A percentile compares a stretch with the other conserved stretches of the same genome.
phyloP scores from a whole-genome alignment of 1,140 invertebrate species.

The Orchesella cincta region DNA sequence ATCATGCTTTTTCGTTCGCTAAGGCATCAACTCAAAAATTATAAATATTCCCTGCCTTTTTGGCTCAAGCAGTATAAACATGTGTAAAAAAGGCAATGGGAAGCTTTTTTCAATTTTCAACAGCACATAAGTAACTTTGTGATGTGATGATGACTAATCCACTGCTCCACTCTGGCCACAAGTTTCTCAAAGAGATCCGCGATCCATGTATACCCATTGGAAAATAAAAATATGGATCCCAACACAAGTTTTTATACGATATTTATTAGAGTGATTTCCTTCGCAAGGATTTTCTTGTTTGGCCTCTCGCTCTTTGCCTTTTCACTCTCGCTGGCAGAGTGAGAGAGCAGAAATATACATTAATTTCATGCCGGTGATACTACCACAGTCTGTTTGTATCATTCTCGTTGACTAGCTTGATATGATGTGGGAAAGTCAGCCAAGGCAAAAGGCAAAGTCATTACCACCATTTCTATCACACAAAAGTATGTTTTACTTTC shows the following conservation, averaged over 20 bases:
- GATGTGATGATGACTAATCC: conserved; percentile 25
- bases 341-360: neutral
- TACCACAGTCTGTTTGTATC: neutral
- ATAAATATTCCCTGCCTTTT: neutral
- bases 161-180: neutral
- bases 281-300: neutral
- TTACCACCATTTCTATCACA: conserved; percentile 1
- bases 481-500: neutral
- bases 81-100: neutral
- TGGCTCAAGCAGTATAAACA: neutral
- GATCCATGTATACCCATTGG: neutral
- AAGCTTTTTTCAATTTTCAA: conserved; percentile 9
- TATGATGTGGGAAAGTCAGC: conserved; percentile 1
- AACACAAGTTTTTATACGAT: neutral
- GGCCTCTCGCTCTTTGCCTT: neutral
- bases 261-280: neutral
- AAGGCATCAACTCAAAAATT: neutral
- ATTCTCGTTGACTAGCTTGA: neutral
- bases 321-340: neutral
- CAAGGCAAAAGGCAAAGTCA: conserved; percentile 11
- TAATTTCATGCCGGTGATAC: neutral
- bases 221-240: neutral
- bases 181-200: neutral
- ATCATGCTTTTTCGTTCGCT: neutral
- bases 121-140: neutral